phyloP scores from a whole-genome alignment of 2,797 vertebrate genomes.

The Anguilla anguilla region DNA sequence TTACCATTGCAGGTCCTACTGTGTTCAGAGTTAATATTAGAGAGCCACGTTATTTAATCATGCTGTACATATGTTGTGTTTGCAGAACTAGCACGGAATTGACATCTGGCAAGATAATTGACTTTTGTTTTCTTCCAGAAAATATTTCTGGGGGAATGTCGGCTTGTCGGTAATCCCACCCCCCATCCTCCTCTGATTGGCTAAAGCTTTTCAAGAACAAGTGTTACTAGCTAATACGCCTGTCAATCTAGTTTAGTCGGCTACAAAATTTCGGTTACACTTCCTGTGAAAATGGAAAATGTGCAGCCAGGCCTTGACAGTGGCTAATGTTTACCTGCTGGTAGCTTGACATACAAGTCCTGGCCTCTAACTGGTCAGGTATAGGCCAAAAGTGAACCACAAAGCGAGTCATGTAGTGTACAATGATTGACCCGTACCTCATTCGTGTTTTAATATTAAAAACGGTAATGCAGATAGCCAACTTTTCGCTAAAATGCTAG shows the following conservation, averaged over 20 bases:
- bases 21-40: background rate
- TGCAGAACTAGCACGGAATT: background rate
- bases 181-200: constrained; percentile 52
- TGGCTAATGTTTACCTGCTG: background rate
- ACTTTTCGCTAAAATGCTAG: background rate
- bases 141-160: constrained; percentile 64
- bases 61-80: background rate
- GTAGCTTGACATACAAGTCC: background rate
- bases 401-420: background rate
- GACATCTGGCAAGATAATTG: constrained; percentile 11
- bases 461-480: background rate
- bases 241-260: background rate
- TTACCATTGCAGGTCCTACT: constrained; percentile 22
- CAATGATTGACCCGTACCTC: background rate
- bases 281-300: constrained; percentile 22
- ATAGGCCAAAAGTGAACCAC: background rate
- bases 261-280: background rate
- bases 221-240: constrained; percentile 55
- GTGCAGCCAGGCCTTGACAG: constrained; percentile 57
- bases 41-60: background rate
- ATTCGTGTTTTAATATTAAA: background rate
- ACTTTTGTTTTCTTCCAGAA: constrained; percentile 70
- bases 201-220: constrained; percentile 31
- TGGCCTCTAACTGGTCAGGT: background rate
- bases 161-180: constrained; percentile 70